Percentiles rank a stretch among this genome's conserved stretches.
Conservation (phyloP, 2,888 invertebrate species). For the Oegoconia quadripuncta region DNA sequence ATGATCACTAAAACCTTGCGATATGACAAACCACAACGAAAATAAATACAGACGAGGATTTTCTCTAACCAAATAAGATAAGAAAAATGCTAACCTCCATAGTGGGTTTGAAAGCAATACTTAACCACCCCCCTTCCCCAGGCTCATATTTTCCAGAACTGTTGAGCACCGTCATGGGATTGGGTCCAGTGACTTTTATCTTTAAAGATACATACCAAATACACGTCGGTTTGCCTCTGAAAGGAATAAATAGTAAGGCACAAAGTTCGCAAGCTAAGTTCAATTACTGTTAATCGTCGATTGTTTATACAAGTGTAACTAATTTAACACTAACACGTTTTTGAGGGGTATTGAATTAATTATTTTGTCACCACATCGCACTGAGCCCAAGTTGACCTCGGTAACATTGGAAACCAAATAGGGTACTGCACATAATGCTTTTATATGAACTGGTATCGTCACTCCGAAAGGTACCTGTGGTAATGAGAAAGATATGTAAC, state of each 20-base stretch:
- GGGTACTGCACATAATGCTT: conserved; percentile 79
- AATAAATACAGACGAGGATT: neutral
- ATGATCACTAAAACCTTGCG: too few species aligned
- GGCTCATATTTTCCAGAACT: conserved; percentile 70
- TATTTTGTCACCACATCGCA: conserved; percentile 80
- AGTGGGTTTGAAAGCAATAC: conserved; percentile 79
- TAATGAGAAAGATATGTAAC: conserved; percentile 7
- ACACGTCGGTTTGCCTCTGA: conserved; percentile 77
- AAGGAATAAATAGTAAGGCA: too few species aligned
- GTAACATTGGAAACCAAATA: conserved; percentile 62
- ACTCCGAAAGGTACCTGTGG: conserved; percentile 77
- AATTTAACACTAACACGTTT: conserved; percentile 73
- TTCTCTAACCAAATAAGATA: neutral
- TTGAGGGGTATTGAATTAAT: conserved; percentile 71
- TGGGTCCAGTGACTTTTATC: conserved; percentile 43
- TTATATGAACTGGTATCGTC: conserved; percentile 77
- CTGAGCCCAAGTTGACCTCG: conserved; percentile 74
- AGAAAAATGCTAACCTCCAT: conserved; percentile 43
- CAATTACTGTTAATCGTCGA: too few species aligned
- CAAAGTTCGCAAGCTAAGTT: too few species aligned
- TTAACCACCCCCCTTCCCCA: conserved; percentile 69
- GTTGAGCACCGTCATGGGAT: conserved; percentile 54
- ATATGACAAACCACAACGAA: neutral
- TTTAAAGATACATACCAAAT: conserved; percentile 73
- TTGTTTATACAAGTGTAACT: too few species aligned